phyloP scores from a whole-genome alignment of 2,113 vertebrate species.

The Jaculus jaculus region DNA sequence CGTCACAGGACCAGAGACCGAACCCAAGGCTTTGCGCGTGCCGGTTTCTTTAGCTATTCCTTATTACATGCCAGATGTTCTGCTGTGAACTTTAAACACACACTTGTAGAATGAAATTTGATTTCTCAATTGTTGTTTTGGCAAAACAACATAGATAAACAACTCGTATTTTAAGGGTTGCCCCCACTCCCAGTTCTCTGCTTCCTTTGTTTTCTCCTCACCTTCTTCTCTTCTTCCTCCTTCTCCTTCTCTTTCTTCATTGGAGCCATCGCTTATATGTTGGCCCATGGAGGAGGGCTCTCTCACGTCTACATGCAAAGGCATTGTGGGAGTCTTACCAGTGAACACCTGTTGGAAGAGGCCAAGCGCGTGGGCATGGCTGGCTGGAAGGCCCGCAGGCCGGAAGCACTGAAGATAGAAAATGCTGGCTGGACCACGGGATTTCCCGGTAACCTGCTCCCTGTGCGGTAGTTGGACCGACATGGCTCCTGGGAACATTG shows the following conservation, averaged over 20 bases:
- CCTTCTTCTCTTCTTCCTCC: background rate
- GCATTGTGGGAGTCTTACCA: background rate
- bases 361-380: background rate
- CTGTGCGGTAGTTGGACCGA: background rate
- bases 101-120: background rate
- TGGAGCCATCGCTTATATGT: background rate
- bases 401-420: background rate
- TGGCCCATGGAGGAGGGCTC: background rate
- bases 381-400: background rate
- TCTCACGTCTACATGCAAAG: background rate
- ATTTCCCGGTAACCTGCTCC: rapidly evolving
- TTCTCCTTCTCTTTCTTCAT: background rate
- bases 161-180: background rate
- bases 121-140: background rate
- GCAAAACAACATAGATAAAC: background rate
- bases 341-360: background rate
- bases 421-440: background rate
- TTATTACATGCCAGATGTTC: background rate
- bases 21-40: background rate
- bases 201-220: too few relatives aligned
- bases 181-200: background rate
- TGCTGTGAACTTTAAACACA: background rate
- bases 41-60: background rate
- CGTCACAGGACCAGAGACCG: background rate
- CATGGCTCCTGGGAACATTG: background rate